phyloP scores from a whole-genome alignment of 2,888 invertebrate species.

The Candidula unifasciata region DNA sequence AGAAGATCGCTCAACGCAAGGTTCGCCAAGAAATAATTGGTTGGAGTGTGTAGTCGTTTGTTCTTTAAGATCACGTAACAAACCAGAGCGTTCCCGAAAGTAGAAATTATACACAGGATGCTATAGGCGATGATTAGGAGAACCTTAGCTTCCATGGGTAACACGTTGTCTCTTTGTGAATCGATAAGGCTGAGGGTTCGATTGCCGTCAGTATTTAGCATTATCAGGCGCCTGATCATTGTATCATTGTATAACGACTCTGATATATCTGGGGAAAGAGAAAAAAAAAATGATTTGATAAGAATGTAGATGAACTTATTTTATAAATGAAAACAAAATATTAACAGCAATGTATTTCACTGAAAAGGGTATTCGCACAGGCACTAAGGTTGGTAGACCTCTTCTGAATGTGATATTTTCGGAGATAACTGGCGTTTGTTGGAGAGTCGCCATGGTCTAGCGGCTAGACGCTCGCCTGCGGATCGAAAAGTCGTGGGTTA shows the following conservation, averaged over 20 bases:
- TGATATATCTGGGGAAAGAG: constrained; percentile 3
- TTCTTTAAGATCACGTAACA: constrained; percentile 72
- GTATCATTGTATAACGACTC: constrained; percentile 2
- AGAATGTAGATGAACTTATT: too few species aligned
- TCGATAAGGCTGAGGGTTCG: constrained; percentile 22
- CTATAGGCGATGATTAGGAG: constrained; percentile 63
- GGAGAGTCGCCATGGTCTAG: too few species aligned
- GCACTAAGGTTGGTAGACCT: too few species aligned
- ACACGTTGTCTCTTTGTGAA: constrained; percentile 40
- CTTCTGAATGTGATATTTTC: too few species aligned
- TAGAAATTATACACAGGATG: constrained; percentile 63
- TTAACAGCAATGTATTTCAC: too few species aligned
- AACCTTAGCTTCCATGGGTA: constrained; percentile 35
- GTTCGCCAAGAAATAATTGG: constrained; percentile 74
- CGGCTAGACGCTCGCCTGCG: too few species aligned
- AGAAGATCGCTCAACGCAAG: constrained; percentile 72
- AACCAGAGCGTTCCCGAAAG: constrained; percentile 72
- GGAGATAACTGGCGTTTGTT: too few species aligned
- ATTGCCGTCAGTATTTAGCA: constrained; percentile 1
- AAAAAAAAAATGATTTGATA: not conserved
- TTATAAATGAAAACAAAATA: too few species aligned
- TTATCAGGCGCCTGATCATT: not conserved
- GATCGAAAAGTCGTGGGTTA: too few species aligned
- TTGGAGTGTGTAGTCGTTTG: constrained; percentile 73
- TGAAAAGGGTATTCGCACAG: too few species aligned